Conservation (phyloP, 2,113 vertebrate species). For the Acanthochromis polyacanthus region DNA sequence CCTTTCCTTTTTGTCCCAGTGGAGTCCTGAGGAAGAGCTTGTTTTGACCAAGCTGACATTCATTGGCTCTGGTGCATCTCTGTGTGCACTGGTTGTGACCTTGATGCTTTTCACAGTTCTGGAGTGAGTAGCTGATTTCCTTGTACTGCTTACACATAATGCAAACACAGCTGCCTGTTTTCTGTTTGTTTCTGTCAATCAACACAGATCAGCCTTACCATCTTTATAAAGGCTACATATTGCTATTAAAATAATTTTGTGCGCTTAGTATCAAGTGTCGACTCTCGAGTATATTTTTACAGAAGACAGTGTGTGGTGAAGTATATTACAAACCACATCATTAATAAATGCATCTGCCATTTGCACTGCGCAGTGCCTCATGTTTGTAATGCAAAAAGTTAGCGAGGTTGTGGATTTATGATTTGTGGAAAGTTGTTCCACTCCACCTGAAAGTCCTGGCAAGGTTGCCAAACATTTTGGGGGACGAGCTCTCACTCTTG, state of each 20-base stretch:
- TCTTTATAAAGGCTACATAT: neutral
- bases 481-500: too few relatives aligned
- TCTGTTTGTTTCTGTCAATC: conserved; percentile 5
- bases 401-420: too few relatives aligned
- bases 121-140: conserved; percentile 82
- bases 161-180: conserved; percentile 5
- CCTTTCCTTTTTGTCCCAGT: conserved; percentile 64
- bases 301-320: too few relatives aligned
- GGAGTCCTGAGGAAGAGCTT: conserved; percentile 82
- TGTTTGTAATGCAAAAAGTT: too few relatives aligned
- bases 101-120: conserved; percentile 88
- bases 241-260: too few relatives aligned
- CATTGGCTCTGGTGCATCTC: conserved; percentile 86
- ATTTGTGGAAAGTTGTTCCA: too few relatives aligned
- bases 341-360: too few relatives aligned
- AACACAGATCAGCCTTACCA: neutral
- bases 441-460: too few relatives aligned
- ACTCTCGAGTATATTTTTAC: too few relatives aligned
- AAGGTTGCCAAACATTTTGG: too few relatives aligned
- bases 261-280: neutral
- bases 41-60: conserved; percentile 87
- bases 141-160: neutral
- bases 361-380: too few relatives aligned
- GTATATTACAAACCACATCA: too few relatives aligned
- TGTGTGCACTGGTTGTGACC: conserved; percentile 87